These are phyloP conservation scores for Calidris pygmaea DNA, from an alignment of 2,113 vertebrate species.

Conservation along the genomic window DNA sequence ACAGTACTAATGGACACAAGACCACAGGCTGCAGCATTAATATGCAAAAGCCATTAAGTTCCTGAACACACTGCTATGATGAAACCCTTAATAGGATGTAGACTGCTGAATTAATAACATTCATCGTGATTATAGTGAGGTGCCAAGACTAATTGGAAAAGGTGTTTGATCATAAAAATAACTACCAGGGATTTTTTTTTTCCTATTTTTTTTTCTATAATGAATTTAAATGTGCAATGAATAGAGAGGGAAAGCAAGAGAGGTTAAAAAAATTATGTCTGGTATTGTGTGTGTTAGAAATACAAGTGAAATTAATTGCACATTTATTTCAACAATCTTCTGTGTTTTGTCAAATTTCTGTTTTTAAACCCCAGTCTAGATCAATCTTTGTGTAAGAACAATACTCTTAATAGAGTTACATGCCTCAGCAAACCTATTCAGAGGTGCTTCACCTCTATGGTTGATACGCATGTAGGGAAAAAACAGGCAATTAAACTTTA, in stretches of 20 bases:
- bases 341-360: neutral
- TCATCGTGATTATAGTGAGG: constrained; percentile 59
- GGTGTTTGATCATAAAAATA: constrained; percentile 69
- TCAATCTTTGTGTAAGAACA: neutral
- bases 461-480: neutral
- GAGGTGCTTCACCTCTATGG: neutral
- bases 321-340: constrained; percentile 29
- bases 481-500: neutral
- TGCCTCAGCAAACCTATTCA: neutral
- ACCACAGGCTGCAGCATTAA: constrained; percentile 2
- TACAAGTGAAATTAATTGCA: constrained; percentile 50
- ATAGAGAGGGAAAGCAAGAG: neutral
- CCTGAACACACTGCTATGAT: constrained; percentile 25
- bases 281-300: constrained; percentile 23
- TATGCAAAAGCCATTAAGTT: constrained; percentile 50
- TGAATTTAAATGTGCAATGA: constrained; percentile 57
- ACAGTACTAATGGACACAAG: neutral
- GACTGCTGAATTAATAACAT: constrained; percentile 68
- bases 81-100: constrained; percentile 57
- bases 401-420: neutral
- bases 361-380: neutral
- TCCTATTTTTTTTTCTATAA: neutral
- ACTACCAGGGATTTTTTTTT: constrained; percentile 1
- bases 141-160: constrained; percentile 68
- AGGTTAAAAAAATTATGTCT: constrained; percentile 32